Evolutionary conservation across 2,888 invertebrate genomes (phyloP).

Genomic region (Ctenicera cuprea): DNA sequence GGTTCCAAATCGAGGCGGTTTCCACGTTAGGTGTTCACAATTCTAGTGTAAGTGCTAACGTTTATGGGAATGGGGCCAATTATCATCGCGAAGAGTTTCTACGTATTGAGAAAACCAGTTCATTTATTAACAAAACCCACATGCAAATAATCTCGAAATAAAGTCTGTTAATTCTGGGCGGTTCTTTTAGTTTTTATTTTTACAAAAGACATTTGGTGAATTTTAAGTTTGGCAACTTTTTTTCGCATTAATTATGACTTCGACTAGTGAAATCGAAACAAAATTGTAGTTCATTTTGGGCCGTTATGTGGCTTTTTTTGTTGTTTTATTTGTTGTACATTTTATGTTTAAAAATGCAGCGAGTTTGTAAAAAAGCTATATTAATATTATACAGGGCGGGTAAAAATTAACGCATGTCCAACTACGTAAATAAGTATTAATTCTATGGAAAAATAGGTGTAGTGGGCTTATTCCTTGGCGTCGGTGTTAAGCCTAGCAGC

Average conservation of each 20-base stretch:
- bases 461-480: too few relatives aligned
- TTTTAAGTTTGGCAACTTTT: constrained; percentile 9
- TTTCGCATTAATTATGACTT: neutral
- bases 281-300: neutral
- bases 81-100: constrained; percentile 53
- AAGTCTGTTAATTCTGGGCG: neutral
- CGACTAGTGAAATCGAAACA: neutral
- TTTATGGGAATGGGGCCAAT: constrained; percentile 60
- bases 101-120: constrained; percentile 43
- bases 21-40: constrained; percentile 23
- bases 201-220: constrained; percentile 14
- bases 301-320: neutral
- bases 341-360: too few relatives aligned
- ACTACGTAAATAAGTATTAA: too few relatives aligned
- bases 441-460: too few relatives aligned
- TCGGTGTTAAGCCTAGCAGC: too few relatives aligned
- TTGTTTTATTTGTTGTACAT: too few relatives aligned
- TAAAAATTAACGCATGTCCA: too few relatives aligned
- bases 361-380: too few relatives aligned
- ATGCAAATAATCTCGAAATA: constrained; percentile 39
- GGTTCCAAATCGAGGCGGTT: constrained; percentile 19
- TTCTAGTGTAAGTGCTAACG: constrained; percentile 24
- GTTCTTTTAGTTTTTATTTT: constrained; percentile 1
- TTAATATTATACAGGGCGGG: too few relatives aligned
- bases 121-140: constrained; percentile 46